A percentile compares a stretch with the other conserved stretches of the same genome.
Evolutionary conservation across 2,797 vertebrate genomes (phyloP).

Genomic region (Macropus fuliginosus): DNA sequence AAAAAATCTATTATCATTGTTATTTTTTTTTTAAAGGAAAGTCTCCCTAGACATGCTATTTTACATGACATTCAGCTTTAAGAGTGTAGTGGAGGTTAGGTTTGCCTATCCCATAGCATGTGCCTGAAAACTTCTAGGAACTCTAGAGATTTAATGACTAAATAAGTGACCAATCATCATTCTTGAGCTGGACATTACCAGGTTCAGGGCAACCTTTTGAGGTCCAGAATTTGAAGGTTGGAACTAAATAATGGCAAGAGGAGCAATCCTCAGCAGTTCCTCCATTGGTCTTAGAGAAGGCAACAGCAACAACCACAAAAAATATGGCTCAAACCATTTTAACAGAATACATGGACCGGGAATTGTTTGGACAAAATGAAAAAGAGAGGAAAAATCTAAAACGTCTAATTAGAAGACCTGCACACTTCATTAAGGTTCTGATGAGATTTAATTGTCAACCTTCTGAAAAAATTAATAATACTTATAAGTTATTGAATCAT

Average conservation of each 20-base stretch:
- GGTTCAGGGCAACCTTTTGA: not conserved
- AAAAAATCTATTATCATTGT: slow-evolving; percentile 17
- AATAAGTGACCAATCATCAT: not conserved
- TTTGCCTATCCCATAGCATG: not conserved
- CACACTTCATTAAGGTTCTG: not conserved
- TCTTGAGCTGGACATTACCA: not conserved
- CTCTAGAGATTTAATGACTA: not conserved
- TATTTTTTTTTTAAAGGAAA: not conserved
- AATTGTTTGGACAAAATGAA: not conserved
- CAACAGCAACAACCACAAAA: not conserved
- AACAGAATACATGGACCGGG: not conserved
- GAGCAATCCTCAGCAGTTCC: not conserved
- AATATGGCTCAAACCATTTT: not conserved
- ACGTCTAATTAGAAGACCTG: not conserved
- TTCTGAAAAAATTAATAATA: not conserved
- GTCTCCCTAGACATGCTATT: not conserved
- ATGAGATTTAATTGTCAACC: not conserved
- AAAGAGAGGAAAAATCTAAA: not conserved
- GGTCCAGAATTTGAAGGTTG: not conserved
- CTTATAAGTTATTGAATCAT: not conserved
- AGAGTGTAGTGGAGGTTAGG: not conserved
- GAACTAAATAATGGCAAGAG: not conserved
- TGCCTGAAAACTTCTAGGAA: not conserved
- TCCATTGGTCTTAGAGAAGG: not conserved
- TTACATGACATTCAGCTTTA: not conserved